Evolutionary conservation across 2,797 vertebrate species (phyloP).

Genomic region (Poecilia velifera): DNA sequence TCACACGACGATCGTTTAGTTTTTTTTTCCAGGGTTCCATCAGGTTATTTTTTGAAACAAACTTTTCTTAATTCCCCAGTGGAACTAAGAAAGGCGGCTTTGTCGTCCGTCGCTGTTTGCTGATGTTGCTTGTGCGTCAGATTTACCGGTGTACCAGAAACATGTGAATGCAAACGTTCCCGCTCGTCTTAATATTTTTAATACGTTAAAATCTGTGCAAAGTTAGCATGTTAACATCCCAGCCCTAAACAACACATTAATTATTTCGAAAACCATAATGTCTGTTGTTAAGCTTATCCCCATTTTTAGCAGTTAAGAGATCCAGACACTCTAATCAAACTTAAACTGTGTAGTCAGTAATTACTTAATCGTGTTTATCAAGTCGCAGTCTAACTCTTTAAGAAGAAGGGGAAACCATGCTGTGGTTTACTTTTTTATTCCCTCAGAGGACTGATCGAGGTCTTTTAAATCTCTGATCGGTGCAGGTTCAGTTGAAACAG

Average conservation of each 20-base stretch:
- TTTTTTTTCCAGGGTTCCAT: no score
- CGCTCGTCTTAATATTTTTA: no score
- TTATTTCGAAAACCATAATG: neutral
- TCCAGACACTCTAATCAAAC: neutral
- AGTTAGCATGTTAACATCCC: no score
- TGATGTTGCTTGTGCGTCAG: no score
- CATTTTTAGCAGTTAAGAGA: neutral
- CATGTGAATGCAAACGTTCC: no score
- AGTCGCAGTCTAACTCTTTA: neutral
- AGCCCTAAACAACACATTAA: neutral
- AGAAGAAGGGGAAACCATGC: neutral
- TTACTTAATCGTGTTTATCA: neutral
- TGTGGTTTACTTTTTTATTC: neutral
- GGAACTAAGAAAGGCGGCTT: no score
- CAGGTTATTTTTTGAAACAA: no score
- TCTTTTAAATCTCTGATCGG: neutral
- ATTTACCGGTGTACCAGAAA: no score
- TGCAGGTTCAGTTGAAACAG: neutral
- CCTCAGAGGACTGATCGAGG: neutral
- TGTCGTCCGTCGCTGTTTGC: no score
- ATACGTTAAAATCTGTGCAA: no score
- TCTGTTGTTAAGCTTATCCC: neutral
- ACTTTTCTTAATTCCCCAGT: no score
- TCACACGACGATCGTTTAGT: no score
- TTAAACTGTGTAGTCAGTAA: neutral